Evolutionary conservation across 2,113 vertebrate species (phyloP).

Genomic region (Bos indicus): DNA sequence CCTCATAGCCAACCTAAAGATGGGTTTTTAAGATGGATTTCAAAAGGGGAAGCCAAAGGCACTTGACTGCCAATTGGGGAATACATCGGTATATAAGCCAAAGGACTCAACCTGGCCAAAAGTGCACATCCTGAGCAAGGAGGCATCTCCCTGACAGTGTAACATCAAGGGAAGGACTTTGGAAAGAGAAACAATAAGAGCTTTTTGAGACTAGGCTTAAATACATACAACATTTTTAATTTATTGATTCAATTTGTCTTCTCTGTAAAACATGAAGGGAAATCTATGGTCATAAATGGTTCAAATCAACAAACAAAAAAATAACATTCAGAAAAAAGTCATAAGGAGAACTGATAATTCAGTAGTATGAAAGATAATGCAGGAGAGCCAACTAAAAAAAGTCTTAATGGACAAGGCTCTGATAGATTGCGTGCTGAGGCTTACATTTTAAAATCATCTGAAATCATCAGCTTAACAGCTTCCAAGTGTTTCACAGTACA

Average conservation of each 20-base stretch:
- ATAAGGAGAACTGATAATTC: conserved; percentile 28
- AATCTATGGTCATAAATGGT: background rate
- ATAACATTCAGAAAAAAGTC: background rate
- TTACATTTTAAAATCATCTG: conserved; percentile 29
- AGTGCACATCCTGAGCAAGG: background rate
- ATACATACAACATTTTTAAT: background rate
- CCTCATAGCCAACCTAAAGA: background rate
- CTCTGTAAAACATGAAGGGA: background rate
- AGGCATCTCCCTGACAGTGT: background rate
- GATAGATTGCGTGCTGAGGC: background rate
- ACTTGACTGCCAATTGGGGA: background rate
- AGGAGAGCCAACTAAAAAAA: background rate
- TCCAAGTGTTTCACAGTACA: background rate
- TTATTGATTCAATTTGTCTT: background rate
- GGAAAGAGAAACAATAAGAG: background rate
- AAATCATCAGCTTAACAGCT: conserved; percentile 8
- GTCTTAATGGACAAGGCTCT: background rate
- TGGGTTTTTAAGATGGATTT: background rate
- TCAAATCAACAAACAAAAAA: conserved; percentile 19
- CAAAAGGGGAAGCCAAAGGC: background rate
- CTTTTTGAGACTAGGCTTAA: background rate
- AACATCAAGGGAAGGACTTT: background rate
- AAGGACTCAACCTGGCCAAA: background rate
- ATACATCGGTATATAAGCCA: background rate
- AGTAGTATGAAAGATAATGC: background rate